phyloP scores from a whole-genome alignment of 2,113 vertebrate species.

The Alouatta palliata region DNA sequence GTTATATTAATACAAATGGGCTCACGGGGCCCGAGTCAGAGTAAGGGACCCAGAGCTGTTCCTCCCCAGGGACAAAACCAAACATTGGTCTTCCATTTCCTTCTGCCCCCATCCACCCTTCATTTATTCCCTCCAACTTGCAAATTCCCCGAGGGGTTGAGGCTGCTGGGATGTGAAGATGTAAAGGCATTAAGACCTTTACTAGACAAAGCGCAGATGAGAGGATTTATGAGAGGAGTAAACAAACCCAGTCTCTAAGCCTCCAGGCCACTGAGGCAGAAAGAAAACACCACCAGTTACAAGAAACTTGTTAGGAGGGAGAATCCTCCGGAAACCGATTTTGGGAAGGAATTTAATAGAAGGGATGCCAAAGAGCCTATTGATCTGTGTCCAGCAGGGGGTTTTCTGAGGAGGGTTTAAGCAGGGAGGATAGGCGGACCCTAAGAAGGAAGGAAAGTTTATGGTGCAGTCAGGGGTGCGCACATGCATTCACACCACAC shows the following conservation, averaged over 20 bases:
- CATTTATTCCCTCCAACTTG: background rate
- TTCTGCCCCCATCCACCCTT: background rate
- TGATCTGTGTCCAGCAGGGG: background rate
- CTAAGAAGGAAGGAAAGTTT: background rate
- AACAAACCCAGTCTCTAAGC: background rate
- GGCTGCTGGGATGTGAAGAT: background rate
- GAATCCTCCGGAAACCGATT: background rate
- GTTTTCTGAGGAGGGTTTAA: background rate
- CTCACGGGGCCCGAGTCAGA: background rate
- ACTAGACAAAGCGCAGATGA: background rate
- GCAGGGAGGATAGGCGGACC: too few relatives aligned
- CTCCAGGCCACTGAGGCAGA: background rate
- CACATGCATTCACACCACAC: fast-evolving
- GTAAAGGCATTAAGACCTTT: background rate
- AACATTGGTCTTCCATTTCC: background rate
- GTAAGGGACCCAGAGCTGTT: background rate
- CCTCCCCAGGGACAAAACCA: background rate
- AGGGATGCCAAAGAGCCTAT: background rate
- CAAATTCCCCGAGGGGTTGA: too few relatives aligned
- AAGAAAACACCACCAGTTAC: background rate
- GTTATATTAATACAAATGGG: background rate
- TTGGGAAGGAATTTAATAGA: background rate
- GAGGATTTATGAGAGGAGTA: background rate
- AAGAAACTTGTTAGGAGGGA: background rate
- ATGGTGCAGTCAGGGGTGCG: background rate